Conservation (phyloP, 2,797 vertebrate species). For the Neoniphon sammara region DNA sequence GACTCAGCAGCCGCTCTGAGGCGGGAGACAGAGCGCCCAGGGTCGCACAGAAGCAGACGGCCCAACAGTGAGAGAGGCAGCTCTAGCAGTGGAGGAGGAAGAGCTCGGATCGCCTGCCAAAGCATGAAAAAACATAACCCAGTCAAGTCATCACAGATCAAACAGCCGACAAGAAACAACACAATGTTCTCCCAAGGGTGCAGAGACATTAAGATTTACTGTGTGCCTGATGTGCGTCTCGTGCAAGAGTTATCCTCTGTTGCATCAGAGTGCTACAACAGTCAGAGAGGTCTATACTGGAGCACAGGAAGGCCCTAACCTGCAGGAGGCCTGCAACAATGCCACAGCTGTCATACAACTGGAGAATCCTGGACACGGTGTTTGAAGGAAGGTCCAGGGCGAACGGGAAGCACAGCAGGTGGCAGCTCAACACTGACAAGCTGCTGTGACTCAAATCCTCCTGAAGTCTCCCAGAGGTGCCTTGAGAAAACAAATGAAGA, state of each 20-base stretch:
- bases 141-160: constrained; percentile 61
- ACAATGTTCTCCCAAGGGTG: constrained; percentile 40
- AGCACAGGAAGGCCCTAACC: constrained; percentile 68
- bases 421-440: constrained; percentile 83
- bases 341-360: constrained; percentile 82
- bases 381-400: constrained; percentile 85
- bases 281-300: constrained; percentile 43
- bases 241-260: constrained; percentile 61
- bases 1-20: constrained; percentile 62
- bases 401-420: constrained; percentile 92
- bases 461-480: constrained; percentile 42
- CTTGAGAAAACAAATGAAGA: constrained; percentile 48
- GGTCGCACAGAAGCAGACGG: constrained; percentile 85
- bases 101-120: constrained; percentile 85
- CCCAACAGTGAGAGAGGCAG: constrained; percentile 89
- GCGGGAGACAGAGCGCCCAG: constrained; percentile 47
- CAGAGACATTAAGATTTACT: constrained; percentile 52
- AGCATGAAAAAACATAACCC: constrained; percentile 52
- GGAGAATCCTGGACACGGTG: constrained; percentile 74
- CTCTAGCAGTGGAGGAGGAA: constrained; percentile 80
- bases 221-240: constrained; percentile 29
- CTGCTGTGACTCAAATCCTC: constrained; percentile 66
- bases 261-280: constrained; percentile 63
- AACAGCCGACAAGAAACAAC: constrained; percentile 66
- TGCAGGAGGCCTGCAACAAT: constrained; percentile 86